Percentiles rank a stretch among this genome's conserved stretches.
Evolutionary conservation across 2,113 vertebrate genomes (phyloP).

Genomic region (Alectura lathami): DNA sequence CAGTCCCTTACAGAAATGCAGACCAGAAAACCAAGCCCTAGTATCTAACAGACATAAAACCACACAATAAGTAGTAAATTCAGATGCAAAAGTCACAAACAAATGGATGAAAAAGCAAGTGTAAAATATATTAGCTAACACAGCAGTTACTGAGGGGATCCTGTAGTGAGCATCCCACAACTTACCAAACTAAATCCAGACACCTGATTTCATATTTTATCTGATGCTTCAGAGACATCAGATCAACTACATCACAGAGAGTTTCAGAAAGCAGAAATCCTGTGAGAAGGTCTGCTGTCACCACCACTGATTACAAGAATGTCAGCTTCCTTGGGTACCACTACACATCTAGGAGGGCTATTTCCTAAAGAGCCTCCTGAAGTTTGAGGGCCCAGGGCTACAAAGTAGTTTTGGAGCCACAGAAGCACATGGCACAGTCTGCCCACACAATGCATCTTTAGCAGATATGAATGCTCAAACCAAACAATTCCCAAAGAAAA

Average conservation of each 20-base stretch:
- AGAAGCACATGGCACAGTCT: rapidly evolving
- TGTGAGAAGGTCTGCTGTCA: neutral
- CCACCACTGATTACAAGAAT: rapidly evolving
- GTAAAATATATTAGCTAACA: neutral
- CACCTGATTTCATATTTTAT: neutral
- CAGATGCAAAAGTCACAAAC: neutral
- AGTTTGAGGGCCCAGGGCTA: neutral
- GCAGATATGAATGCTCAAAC: neutral
- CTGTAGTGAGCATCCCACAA: neutral
- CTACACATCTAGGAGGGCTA: neutral
- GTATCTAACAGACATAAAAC: neutral
- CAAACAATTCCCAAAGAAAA: neutral
- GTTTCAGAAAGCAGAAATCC: neutral
- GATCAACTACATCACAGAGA: neutral
- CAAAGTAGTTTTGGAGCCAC: neutral
- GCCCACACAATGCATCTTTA: rapidly evolving
- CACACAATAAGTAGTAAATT: neutral
- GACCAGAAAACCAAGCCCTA: neutral
- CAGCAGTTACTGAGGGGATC: neutral
- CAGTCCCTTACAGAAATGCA: neutral
- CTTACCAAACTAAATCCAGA: neutral
- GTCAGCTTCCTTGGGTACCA: neutral
- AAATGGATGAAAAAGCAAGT: neutral
- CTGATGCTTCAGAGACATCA: neutral
- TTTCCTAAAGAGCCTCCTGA: neutral